phyloP scores from a whole-genome alignment of 1,140 invertebrate genomes.

The Drosophila mojavensis region DNA sequence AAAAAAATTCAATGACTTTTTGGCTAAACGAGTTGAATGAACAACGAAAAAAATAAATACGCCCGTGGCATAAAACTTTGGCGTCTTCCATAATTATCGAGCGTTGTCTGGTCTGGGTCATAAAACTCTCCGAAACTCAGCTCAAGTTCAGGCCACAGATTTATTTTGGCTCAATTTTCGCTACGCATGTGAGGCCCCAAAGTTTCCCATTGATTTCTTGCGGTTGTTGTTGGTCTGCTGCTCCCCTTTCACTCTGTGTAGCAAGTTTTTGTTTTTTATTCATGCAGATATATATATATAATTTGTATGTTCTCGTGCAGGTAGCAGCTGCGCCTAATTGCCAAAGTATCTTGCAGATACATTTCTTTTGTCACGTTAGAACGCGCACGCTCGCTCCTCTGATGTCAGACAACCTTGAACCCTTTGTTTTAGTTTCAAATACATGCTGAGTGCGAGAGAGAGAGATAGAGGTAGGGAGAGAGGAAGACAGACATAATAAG shows the following conservation, averaged over 20 bases:
- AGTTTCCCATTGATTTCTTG: conserved; percentile 50
- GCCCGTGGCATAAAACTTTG: conserved; percentile 32
- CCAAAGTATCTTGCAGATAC: conserved; percentile 76
- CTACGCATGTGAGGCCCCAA: conserved; percentile 36
- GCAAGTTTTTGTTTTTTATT: conserved; percentile 6
- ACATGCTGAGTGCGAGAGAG: neutral
- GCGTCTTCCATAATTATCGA: conserved; percentile 66
- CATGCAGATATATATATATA: neutral
- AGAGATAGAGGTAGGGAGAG: neutral
- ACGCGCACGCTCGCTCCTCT: conserved; percentile 38
- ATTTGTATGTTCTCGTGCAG: conserved; percentile 27
- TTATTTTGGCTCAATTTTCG: neutral
- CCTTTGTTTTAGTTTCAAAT: conserved; percentile 62
- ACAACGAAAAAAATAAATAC: conserved; percentile 17
- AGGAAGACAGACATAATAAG: neutral
- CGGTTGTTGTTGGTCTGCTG: neutral
- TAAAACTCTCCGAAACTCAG: conserved; percentile 34
- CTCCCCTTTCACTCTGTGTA: conserved; percentile 1
- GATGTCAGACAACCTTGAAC: conserved; percentile 81
- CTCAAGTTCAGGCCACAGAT: conserved; percentile 22
- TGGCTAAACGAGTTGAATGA: conserved; percentile 52
- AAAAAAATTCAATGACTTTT: conserved; percentile 58
- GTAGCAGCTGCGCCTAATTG: conserved; percentile 77
- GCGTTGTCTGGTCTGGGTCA: conserved; percentile 38
- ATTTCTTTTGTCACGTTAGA: conserved; percentile 81